Base-by-base conservation (phyloP, 1,140 invertebrate genomes). In the Lepidurus arcticus region DNA sequence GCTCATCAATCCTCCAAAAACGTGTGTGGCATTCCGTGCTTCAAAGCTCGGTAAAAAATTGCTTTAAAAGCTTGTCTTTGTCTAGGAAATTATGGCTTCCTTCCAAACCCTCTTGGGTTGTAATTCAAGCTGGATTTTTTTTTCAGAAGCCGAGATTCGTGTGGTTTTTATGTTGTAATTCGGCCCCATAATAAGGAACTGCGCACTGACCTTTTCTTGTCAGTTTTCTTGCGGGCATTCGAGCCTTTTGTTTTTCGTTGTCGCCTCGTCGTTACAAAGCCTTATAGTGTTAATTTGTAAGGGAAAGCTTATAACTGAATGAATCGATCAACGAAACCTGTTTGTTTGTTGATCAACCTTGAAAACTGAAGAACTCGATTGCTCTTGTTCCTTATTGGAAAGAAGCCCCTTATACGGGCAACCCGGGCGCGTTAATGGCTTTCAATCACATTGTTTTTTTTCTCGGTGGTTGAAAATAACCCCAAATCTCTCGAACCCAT, bases 241-340 rank as follows among this genome's bases (percentile, higher is more conserved):
- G 7, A 16, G 16, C 16, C 21, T 65, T 9, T 65, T 65, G 8
- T 65, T 65, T 21, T 65, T 65, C 53, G 16, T 65, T 4, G 16
- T 65, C 21, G 21, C 53, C 53, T 13, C 13, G 0, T 21, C 53
- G 53, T 13, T 65, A 13, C 16, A 16, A 9, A 65, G n/a, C 4
- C 21, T 11, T 21, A 13, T 13, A 65, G 47, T 8, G 21, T 65
- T 21, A 65, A 65, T 65, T 65, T n/a, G 47, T 65, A 13, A 65
- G 53, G 53, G 53, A 65, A 65, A 65, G 53, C 53, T 65, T 65
- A 13, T 3, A 65, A 65, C 53, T 65, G 53, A 65, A 65, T 13
- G 16, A 65, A 65, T 65, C 53, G 21, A 16, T 21, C 53, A 65
- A 13, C 53, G 4, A 65, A 65, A 65, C 53, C 53, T 65, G 53